These are phyloP conservation scores for Drosophila quinaria DNA, from an alignment of 2,888 invertebrate genomes.

Conservation along the genomic window DNA sequence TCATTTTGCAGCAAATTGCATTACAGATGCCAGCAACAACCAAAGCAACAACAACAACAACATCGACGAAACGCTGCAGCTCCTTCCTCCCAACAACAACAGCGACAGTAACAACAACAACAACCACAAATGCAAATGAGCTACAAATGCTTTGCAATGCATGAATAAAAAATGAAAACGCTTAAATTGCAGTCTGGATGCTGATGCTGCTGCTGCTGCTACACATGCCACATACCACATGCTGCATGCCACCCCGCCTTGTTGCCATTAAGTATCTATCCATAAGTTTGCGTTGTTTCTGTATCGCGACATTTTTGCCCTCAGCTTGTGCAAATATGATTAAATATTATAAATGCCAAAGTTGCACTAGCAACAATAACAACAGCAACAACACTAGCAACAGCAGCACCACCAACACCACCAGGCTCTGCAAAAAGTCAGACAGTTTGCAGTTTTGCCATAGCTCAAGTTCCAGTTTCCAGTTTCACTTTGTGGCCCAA, in stretches of 20 bases:
- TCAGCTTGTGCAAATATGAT: constrained; percentile 68
- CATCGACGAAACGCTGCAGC: constrained; percentile 1
- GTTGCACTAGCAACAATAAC: constrained; percentile 22
- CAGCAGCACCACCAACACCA: background rate
- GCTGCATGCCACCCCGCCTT: constrained; percentile 7
- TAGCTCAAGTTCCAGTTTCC: constrained; percentile 30
- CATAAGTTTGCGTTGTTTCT: constrained; percentile 47
- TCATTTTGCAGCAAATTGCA: constrained; percentile 76
- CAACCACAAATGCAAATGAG: constrained; percentile 74
- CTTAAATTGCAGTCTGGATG: constrained; percentile 64
- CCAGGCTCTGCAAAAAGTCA: constrained; percentile 21
- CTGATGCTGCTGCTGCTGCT: constrained; percentile 21
- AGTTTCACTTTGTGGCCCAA: constrained; percentile 13
- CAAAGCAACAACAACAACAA: constrained; percentile 9
- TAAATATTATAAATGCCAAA: constrained; percentile 81
- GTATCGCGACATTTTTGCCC: constrained; percentile 39
- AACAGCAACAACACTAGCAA: background rate
- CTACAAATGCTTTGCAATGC: constrained; percentile 77
- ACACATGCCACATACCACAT: constrained; percentile 28
- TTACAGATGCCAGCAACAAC: constrained; percentile 54
- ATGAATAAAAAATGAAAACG: constrained; percentile 76
- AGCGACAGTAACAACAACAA: constrained; percentile 29
- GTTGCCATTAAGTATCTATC: constrained; percentile 47
- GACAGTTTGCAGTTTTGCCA: constrained; percentile 13
- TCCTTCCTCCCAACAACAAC: constrained; percentile 14